Base-by-base conservation (phyloP, 2,888 invertebrate genomes). In the Morpho helenor region DNA sequence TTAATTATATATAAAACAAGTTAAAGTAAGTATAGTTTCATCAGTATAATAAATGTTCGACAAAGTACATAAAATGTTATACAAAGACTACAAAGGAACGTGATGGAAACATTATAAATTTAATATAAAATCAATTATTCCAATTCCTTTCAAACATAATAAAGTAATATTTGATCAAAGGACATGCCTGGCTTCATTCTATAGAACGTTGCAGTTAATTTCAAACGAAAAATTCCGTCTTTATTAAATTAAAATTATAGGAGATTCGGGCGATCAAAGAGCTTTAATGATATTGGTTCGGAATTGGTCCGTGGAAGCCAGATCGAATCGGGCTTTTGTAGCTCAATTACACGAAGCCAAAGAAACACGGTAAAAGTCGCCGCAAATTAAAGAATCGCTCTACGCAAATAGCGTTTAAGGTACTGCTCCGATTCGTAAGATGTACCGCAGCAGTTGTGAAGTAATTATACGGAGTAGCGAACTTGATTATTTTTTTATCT, bases 371-470 rank as follows among this genome's bases (percentile, higher is more conserved):
- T 80, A 78, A 84, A 82, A 82, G 82, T 80, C 81, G 74, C 74
- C 74, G 78, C 82, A 88, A 88, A 89, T 88, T 86, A 87, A 88
- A 86, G 82, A 87, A 84, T 80, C 75, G 77, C 72, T 76, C 74
- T 66, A 77, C 72, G 76, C 77, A 80, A 66, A 65, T 64, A 63
- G 62, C 73, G 67, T 68, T 69, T 71, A 61, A 58, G 69, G 66
- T 42, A 22, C 41, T 6, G 48, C 23, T 42, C 54, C 10, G 42
- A 54, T 46, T 31, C 7, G 9, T 8, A 7, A 7, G 40, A 5
- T 31, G 45, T 8, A 16, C 52, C 45, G 8, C 31, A 10, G 31
- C 51, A 22, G 8, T 23, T 43, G 22, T 43, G 8, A 51, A 8
- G 7, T 43, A 1, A 23, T 4, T 23, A 23, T 23, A 23, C 4